phyloP scores from a whole-genome alignment of 2,113 vertebrate genomes.

The Xiphophorus maculatus region DNA sequence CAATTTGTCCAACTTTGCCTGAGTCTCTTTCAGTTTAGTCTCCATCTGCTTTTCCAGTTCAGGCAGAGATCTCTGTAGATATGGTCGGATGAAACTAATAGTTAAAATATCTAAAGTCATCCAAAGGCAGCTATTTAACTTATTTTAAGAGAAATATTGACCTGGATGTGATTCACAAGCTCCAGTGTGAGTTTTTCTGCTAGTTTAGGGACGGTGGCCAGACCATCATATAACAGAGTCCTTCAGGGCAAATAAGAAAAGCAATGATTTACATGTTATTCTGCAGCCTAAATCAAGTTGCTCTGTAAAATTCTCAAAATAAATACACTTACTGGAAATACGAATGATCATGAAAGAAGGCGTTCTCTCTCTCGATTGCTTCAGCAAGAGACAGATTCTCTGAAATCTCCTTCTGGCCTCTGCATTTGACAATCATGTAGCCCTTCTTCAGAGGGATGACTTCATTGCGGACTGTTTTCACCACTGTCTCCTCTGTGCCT shows the following conservation, averaged over 20 bases:
- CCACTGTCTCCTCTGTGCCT: constrained; percentile 79
- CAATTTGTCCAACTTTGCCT: constrained; percentile 57
- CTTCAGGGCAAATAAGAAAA: constrained; percentile 33
- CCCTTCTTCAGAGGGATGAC: constrained; percentile 85
- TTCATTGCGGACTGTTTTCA: constrained; percentile 81
- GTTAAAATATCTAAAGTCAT: background rate
- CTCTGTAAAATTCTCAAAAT: background rate
- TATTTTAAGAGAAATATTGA: constrained; percentile 12
- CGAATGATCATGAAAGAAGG: constrained; percentile 81
- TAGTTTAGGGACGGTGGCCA: constrained; percentile 64
- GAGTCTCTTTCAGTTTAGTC: constrained; percentile 56
- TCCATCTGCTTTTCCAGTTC: constrained; percentile 64
- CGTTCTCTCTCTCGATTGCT: constrained; percentile 79
- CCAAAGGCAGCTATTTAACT: background rate
- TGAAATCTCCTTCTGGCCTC: constrained; percentile 85
- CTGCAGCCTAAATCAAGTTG: background rate
- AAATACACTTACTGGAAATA: constrained; percentile 78
- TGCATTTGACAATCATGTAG: constrained; percentile 90
- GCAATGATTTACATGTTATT: too few relatives aligned
- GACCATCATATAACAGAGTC: constrained; percentile 51
- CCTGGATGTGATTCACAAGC: constrained; percentile 74
- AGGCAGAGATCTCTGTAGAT: constrained; percentile 64
- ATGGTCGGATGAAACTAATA: background rate
- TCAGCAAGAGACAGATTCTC: constrained; percentile 74
- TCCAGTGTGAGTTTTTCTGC: constrained; percentile 75